A percentile compares a stretch with the other conserved stretches of the same genome.
phyloP scores from a whole-genome alignment of 2,113 vertebrate genomes.

The Falco punctatus region DNA sequence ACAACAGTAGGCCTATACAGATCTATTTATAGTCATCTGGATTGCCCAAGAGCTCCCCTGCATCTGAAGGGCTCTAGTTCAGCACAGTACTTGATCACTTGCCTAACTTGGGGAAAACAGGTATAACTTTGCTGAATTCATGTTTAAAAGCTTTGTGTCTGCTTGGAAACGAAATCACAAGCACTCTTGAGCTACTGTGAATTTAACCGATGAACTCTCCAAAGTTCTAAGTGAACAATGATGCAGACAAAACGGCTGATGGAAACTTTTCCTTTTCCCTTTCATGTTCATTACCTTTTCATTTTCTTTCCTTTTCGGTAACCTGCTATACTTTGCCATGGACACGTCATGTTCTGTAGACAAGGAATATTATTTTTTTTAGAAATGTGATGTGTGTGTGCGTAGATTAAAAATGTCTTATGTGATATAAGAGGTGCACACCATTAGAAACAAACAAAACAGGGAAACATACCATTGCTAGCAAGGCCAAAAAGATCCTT shows the following conservation, averaged over 20 bases:
- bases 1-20: neutral
- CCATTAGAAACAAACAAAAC: neutral
- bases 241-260: neutral
- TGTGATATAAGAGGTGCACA: neutral
- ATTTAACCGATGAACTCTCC: neutral
- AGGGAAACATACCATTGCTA: slow-evolving; percentile 84
- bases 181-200: neutral
- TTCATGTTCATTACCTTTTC: slow-evolving; percentile 83
- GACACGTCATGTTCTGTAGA: slow-evolving; percentile 92
- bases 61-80: neutral
- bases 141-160: slow-evolving; percentile 43
- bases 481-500: slow-evolving; percentile 95
- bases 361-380: slow-evolving; percentile 36
- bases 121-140: neutral
- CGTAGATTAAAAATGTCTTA: neutral
- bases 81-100: neutral
- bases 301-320: slow-evolving; percentile 95
- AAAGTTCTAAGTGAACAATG: neutral
- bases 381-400: neutral
- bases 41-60: neutral
- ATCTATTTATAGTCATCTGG: neutral
- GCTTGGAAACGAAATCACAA: neutral
- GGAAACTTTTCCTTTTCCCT: neutral
- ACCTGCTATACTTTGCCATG: slow-evolving; percentile 96
- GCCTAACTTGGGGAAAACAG: neutral